Base-by-base conservation (phyloP, 1,140 invertebrate genomes). In the Lepidurus packardi region DNA sequence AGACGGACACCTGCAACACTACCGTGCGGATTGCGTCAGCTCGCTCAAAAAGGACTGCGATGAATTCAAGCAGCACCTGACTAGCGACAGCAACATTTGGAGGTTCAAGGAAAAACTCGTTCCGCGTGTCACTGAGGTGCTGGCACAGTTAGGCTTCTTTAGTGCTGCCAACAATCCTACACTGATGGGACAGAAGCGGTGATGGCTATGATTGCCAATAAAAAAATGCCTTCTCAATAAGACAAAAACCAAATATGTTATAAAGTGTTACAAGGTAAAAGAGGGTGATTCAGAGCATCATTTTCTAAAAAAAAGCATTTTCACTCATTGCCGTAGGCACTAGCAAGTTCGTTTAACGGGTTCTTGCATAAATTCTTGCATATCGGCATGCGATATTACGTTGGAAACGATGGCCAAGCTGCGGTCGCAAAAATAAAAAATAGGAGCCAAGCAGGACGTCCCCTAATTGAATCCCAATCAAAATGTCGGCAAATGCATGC, bases 1-100 rank as follows among this genome's bases (percentile, higher is more conserved):
- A 74, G 91, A 94, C 80, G 96, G 95, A 8, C 93, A 97, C 80
- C 86, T 98, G 81, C 94, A 97, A 84, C 96, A 98, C 84, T 98
- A 97, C 85, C 89, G 95, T 43, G 93, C 93, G 11, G 93, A 96
- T 82, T 98, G 96, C 85, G 94, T 96, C 11, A 93, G 91, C 78
- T 94, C 93, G 13, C 84, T 96, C 80, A 94, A 93, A 85, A 95
- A 96, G 84, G 87, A 89, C 43, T 97, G 95, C 85, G 83, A 85
- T 75, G 91, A 95, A 81, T 95, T 92, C 83, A 88, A 93, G 34
- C 90, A 92, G 82, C 91, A 93, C 80, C 93, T 92, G 34, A 89
- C 94, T 21, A 88, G 92, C 82, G 95, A 97, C 83, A 92, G 91
- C 2, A 93, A 92, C 43, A 93, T 97, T 77, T 96, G 94, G 94